Conservation (phyloP, 1,140 invertebrate genomes). For the Gonioctena quinquepunctata region DNA sequence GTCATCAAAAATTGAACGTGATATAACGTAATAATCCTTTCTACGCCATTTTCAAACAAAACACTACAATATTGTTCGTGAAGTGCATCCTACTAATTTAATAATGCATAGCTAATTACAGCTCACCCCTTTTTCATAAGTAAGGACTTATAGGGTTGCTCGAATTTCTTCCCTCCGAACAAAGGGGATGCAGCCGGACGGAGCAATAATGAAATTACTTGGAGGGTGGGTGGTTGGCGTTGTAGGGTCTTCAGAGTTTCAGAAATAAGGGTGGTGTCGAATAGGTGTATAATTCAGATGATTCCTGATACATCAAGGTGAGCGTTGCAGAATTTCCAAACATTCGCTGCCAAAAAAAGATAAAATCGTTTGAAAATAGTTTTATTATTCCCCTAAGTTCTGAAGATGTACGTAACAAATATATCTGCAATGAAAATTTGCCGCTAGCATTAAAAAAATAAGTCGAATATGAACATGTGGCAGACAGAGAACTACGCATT, state of each 20-base stretch:
- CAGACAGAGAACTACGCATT: too few relatives aligned
- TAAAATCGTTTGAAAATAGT: too few relatives aligned
- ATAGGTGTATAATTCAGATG: too few relatives aligned
- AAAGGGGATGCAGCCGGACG: background rate
- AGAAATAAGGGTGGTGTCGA: background rate
- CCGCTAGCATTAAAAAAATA: too few relatives aligned
- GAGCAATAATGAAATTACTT: background rate
- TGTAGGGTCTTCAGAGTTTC: background rate
- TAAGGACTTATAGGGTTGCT: background rate
- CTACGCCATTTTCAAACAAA: background rate
- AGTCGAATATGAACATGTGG: too few relatives aligned
- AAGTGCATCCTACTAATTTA: conserved; percentile 5
- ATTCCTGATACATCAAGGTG: too few relatives aligned
- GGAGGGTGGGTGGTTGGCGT: background rate
- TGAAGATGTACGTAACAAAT: too few relatives aligned
- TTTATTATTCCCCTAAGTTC: too few relatives aligned
- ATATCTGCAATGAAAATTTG: too few relatives aligned
- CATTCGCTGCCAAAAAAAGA: too few relatives aligned
- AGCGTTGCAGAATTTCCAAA: too few relatives aligned
- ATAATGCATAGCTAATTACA: conserved; percentile 6
- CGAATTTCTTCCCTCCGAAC: background rate
- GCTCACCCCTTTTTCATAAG: conserved; percentile 3
- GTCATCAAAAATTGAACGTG: background rate
- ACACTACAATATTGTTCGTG: background rate
- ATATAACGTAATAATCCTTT: background rate